Base-by-base conservation (phyloP, 2,113 vertebrate species). In the Sigmodon hispidus region DNA sequence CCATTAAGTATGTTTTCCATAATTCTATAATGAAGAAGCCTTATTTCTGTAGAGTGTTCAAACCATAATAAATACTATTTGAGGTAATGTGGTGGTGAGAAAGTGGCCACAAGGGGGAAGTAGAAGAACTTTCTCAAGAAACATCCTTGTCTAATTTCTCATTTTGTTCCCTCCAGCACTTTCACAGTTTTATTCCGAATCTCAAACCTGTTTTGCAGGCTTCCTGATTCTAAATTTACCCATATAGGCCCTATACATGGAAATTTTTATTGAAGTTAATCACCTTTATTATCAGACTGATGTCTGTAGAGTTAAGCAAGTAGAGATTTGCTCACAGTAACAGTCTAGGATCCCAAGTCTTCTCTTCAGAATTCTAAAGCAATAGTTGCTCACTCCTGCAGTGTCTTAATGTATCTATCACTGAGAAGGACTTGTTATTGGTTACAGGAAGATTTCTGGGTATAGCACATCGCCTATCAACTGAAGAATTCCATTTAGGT, bases 61-160 rank as follows among this genome's bases (percentile, higher is more conserved):
- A 87, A 88, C 79, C 61, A 36, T 67, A 81, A 65, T 70, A 89
- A 76, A 52, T 63, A 34, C 26, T 77, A 22, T 40, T 87, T 86
- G 36, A 55, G 40, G 16, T 79, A 21, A 59, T 34, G 12, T 5
- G 4, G 21, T 6, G 29, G 50, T 43, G 52, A 21, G 94, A 92
- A 89, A 91, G 52, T 95, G 93, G 90, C 96, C 93, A 97, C 95
- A 96, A 98, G 95, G n/a, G 94, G 94, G 95, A 96, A 91, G 95
- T 96, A 94, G 52, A 96, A 93, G 95, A 94, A 95, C 55, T 95
- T 94, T 89, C 52, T 96, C 26, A 43, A 87, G 57, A 96, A 94
- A 87, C 24, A 89, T 16, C 65, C 93, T 83, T 91, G 61, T 94
- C 84, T 94, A 96, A 96, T 97, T 90, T 94, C 40, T 94, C 80